A percentile compares a stretch with the other conserved stretches of the same genome.
Conservation (phyloP, 1,140 invertebrate genomes). For the Andrena cerasifolii region DNA sequence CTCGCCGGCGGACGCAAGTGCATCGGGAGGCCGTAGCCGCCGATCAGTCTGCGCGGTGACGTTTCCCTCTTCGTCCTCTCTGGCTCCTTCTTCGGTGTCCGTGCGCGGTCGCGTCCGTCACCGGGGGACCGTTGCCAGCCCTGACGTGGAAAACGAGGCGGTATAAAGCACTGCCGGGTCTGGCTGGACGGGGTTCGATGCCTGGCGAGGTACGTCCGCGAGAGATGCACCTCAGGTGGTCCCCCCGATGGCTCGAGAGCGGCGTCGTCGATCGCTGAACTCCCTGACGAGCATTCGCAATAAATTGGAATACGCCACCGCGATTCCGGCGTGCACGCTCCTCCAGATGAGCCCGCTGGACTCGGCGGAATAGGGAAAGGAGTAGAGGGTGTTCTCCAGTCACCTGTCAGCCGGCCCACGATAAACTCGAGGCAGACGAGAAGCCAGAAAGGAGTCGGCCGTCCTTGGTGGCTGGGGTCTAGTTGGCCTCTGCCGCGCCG, state of each 20-base stretch:
- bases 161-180: conserved; percentile 59
- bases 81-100: background rate
- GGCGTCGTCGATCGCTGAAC: conserved; percentile 43
- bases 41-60: conserved; percentile 38
- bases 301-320: conserved; percentile 75
- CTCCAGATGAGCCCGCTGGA: conserved; percentile 12
- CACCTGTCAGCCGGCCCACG: conserved; percentile 55
- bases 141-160: conserved; percentile 59
- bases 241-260: conserved; percentile 44
- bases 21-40: background rate
- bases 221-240: conserved; percentile 68
- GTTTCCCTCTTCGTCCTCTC: conserved; percentile 20
- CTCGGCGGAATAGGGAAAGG: conserved; percentile 39
- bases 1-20: background rate
- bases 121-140: conserved; percentile 42
- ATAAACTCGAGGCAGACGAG: conserved; percentile 48
- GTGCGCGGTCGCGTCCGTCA: conserved; percentile 27
- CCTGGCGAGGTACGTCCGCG: conserved; percentile 1
- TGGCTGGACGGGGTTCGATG: conserved; percentile 15
- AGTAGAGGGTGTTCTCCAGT: conserved; percentile 64
- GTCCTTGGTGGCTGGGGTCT: conserved; percentile 53
- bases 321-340: conserved; percentile 30
- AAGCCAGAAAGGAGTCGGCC: conserved; percentile 24
- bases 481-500: conserved; percentile 35
- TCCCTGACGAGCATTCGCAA: conserved; percentile 67